Base-by-base conservation (phyloP, 2,797 vertebrate genomes). In the Scleropages formosus region DNA sequence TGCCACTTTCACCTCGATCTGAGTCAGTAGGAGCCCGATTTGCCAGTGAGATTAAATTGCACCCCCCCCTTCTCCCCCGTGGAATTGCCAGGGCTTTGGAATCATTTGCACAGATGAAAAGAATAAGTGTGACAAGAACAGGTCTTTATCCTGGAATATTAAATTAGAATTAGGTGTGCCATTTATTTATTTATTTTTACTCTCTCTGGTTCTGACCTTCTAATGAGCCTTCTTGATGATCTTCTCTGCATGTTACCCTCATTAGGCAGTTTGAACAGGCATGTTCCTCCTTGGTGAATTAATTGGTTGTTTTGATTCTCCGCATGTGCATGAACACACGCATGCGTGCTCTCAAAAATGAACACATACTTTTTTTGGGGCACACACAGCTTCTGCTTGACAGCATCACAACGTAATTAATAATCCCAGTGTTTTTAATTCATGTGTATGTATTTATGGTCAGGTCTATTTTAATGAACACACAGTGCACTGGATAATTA, bases 191-290 rank as follows among this genome's bases (percentile, higher is more conserved):
- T 89, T 92, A 12, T 59, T 88, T 89, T 88, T 89, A 80, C 80
- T 72, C 76, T 49, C 88, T 91, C 79, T 87, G 84, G 84, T 83
- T 87, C 84, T 79, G 83, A 85, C 80, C 82, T 84, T 79, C 83
- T 92, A 92, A 92, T 90, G 89, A 92, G 88, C 85, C 88, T 88
- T 84, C 89, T 89, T 90, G 90, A 90, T 91, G 89, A 90, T 88
- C 86, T 89, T 91, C 88, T 85, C 88, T 78, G 85, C 87, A 87
- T 83, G 87, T 85, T 89, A 87, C 89, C 85, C 88, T 91, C 89
- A 92, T 92, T 91, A 90, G 87, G 84, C 88, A 79, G 80, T 76
- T 88, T 89, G 85, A 88, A 86, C 85, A 80, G 84, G 87, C 88
- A 88, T 39, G n/a, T 26, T 56, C 78, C 81, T 83, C 84, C 80